These are phyloP conservation scores for Hypsibius dujardini DNA, from an alignment of 1,140 invertebrate genomes.

Conservation along the genomic window DNA sequence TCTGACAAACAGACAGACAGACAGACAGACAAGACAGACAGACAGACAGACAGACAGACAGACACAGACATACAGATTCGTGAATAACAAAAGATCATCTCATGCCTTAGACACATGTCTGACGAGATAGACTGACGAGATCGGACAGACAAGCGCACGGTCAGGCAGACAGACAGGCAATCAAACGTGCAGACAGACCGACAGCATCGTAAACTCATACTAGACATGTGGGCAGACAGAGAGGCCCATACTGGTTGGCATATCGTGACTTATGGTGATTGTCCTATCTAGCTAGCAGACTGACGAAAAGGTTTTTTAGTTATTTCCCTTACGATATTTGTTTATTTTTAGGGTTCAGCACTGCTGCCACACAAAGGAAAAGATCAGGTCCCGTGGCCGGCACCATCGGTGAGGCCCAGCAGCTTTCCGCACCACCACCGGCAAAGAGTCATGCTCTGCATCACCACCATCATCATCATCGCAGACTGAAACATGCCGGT, in stretches of 20 bases:
- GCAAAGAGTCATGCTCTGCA: background rate
- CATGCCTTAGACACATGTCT: too few species aligned
- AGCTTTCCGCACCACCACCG: background rate
- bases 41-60: too few species aligned
- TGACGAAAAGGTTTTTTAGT: constrained; percentile 1
- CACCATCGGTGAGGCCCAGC: background rate
- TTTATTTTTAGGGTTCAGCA: too few species aligned
- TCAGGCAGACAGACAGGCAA: background rate
- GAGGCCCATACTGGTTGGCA: background rate
- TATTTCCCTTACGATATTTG: constrained; percentile 4
- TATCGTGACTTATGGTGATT: background rate
- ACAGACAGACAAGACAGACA: too few species aligned
- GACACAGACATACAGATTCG: background rate
- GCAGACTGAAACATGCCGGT: background rate
- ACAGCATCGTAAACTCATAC: background rate
- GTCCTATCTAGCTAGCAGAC: background rate
- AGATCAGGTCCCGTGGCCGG: background rate
- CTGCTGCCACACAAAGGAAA: too few species aligned
- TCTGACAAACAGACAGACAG: too few species aligned
- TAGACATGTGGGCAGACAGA: background rate
- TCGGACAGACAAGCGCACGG: background rate
- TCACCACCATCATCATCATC: background rate
- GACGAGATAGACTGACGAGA: too few species aligned
- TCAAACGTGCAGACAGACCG: background rate
- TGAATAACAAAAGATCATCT: constrained; percentile 1